phyloP scores from a whole-genome alignment of 2,797 vertebrate species.

The Ceryle rudis region DNA sequence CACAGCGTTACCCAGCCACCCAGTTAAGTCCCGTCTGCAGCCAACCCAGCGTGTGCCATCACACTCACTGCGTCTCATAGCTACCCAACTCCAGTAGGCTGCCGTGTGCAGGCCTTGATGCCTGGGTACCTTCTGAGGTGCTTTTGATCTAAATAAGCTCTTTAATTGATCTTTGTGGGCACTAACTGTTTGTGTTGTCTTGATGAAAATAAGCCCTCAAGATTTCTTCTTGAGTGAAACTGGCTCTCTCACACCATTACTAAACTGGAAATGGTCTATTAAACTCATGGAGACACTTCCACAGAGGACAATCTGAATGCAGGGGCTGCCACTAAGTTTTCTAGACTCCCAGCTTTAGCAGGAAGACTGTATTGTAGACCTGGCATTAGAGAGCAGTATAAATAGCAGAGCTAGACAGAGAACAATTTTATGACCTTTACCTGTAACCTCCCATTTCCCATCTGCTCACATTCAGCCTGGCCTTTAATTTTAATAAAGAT shows the following conservation, averaged over 20 bases:
- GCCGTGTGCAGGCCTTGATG: fast-evolving
- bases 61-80: fast-evolving
- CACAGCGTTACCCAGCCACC: fast-evolving
- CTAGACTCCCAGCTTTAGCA: background rate
- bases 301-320: background rate
- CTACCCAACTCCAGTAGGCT: fast-evolving
- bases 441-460: background rate
- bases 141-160: background rate
- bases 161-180: background rate
- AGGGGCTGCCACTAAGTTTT: background rate
- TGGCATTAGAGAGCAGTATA: background rate
- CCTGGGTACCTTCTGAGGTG: fast-evolving
- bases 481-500: background rate
- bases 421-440: background rate
- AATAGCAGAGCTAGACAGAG: fast-evolving
- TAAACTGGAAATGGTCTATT: background rate
- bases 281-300: background rate
- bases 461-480: fast-evolving
- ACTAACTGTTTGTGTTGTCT: background rate
- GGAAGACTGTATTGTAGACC: fast-evolving
- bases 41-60: fast-evolving
- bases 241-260: background rate
- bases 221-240: background rate
- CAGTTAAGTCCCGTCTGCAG: fast-evolving
- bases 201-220: background rate